A percentile compares a stretch with the other conserved stretches of the same genome.
Evolutionary conservation across 2,888 invertebrate species (phyloP).

Genomic region (Eledona agricola): DNA sequence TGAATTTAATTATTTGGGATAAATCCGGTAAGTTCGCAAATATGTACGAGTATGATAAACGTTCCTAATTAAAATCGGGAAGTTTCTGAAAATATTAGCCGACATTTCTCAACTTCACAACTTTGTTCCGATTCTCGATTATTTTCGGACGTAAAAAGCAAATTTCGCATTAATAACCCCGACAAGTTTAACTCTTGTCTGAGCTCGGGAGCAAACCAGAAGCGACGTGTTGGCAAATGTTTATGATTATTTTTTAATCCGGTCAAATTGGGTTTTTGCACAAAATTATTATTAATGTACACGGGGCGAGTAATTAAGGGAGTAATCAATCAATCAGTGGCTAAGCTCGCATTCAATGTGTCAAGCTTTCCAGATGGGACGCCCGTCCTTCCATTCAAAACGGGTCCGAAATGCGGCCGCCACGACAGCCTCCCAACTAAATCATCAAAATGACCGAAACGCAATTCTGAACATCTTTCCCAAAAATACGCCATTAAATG

Average conservation of each 20-base stretch:
- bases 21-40: conserved; percentile 8
- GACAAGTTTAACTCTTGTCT: conserved; percentile 11
- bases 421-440: no score
- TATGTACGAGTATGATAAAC: conserved; percentile 12
- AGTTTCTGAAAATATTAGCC: neutral
- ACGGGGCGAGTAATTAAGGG: conserved; percentile 33
- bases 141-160: neutral
- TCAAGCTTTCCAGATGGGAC: conserved; percentile 38
- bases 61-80: conserved; percentile 7
- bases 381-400: conserved; percentile 26
- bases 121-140: conserved; percentile 1
- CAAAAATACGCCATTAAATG: conserved; percentile 1
- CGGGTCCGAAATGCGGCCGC: conserved; percentile 27
- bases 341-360: conserved; percentile 25
- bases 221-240: conserved; percentile 11
- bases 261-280: conserved; percentile 11
- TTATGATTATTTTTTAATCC: conserved; percentile 20
- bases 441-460: conserved; percentile 2
- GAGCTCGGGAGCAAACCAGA: neutral
- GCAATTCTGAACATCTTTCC: neutral
- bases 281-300: conserved; percentile 33
- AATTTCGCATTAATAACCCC: conserved; percentile 14
- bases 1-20: conserved; percentile 13
- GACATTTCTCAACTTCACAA: neutral
- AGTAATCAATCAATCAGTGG: conserved; percentile 37